A percentile compares a stretch with the other conserved stretches of the same genome.
phyloP scores from a whole-genome alignment of 2,888 invertebrate species.

The Amphipyra berbera region DNA sequence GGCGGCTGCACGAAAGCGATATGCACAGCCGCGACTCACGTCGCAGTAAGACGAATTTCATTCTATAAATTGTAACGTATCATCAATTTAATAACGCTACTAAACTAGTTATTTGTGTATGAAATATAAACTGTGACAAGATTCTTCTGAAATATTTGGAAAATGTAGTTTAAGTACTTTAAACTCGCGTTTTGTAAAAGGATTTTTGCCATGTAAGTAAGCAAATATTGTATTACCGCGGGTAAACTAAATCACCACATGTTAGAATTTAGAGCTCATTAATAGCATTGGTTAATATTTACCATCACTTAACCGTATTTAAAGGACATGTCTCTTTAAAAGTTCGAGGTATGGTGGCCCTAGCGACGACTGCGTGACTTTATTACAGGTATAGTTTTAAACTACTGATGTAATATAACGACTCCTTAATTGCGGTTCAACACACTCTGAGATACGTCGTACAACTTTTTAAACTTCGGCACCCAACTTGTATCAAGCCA shows the following conservation, averaged over 20 bases:
- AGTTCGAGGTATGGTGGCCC: constrained; percentile 47
- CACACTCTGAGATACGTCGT: constrained; percentile 64
- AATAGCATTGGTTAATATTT: constrained; percentile 26
- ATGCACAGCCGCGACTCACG: constrained; percentile 42
- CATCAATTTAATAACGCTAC: constrained; percentile 79
- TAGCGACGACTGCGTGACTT: constrained; percentile 51
- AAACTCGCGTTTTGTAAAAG: no score
- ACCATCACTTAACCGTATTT: constrained; percentile 18
- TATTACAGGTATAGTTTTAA: constrained; percentile 66
- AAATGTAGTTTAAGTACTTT: no score
- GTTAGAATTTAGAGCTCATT: constrained; percentile 14
- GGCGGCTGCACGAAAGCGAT: constrained; percentile 57
- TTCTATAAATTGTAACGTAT: constrained; percentile 76
- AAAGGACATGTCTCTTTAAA: constrained; percentile 9
- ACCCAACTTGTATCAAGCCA: constrained; percentile 1
- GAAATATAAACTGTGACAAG: constrained; percentile 39
- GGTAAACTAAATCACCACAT: constrained; percentile 16
- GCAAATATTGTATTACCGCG: constrained; percentile 15
- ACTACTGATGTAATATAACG: constrained; percentile 72
- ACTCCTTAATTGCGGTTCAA: constrained; percentile 81
- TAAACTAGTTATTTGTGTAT: constrained; percentile 70
- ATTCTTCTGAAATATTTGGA: not conserved
- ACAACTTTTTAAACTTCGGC: constrained; percentile 22
- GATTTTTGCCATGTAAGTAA: no score
- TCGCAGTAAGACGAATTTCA: constrained; percentile 67